Evolutionary conservation across 2,888 invertebrate genomes (phyloP), one percentile per base, ranked within the genome.

Genomic region (Hirtodrosophila trivittata): DNA sequence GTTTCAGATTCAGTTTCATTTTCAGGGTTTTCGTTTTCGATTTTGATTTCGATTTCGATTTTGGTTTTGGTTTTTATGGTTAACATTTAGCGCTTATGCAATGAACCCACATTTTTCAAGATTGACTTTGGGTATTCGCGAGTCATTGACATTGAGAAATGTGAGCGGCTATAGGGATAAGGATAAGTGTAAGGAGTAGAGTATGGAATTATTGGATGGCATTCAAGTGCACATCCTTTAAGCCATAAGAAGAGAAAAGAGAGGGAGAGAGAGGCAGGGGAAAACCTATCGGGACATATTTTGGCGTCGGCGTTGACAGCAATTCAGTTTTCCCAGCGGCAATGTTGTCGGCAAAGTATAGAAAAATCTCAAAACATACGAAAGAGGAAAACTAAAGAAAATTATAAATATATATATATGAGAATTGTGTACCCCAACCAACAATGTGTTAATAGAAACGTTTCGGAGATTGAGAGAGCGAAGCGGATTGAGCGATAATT

Each of bases 401-500:
- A 70, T 57, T 72, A 66, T 42, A 72, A 21, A 49, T 54, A 64
- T 46, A 37, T 33, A 33, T 46, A 3, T 35, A 30, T 30, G 30
- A 14, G 37, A 63, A 52, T 39, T 39, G 47, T 35, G 1, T 39
- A 46, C 28, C 10, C 47, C 8, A 37, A 18, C 38, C 72, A 82
- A 82, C 78, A 83, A 80, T 84, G 71, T 84, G 84, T 81, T 81
- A 84, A 84, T 80, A 84, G 81, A 80, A 80, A 84, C 56, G 71
- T 80, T 50, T 64, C 58, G 26, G 25, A 60, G 69, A 60, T 63
- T 59, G 46, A 32, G 52, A 45, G 62, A 68, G 57, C 28, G 56
- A 54, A 68, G 37, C 51, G 38, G 58, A 69, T 47, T 39, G 63
- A 69, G 62, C 73, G 67, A 66, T 71, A 78, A 68, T 85, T 81